Percentiles rank a stretch among this genome's conserved stretches.
phyloP scores from a whole-genome alignment of 2,113 vertebrate species.

The Atrichornis clamosus region DNA sequence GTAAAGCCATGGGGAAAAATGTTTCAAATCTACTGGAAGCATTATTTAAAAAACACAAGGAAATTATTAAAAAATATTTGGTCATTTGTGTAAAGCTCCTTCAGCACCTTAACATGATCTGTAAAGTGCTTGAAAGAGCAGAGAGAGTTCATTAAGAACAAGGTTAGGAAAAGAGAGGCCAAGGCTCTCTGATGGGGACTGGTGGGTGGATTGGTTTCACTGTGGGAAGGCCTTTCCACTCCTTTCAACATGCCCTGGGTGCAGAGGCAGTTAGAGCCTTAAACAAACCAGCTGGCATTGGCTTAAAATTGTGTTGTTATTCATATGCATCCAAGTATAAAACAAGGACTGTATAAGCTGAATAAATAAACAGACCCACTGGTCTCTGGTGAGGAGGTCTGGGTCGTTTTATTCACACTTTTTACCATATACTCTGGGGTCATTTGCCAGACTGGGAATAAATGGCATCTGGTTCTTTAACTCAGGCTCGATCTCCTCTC shows the following conservation, averaged over 20 bases:
- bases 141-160: not conserved
- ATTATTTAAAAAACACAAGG: not conserved
- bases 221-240: not conserved
- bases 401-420: conserved; percentile 55
- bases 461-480: conserved; percentile 39
- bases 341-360: conserved; percentile 46
- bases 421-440: not conserved
- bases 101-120: not conserved
- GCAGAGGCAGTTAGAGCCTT: not conserved
- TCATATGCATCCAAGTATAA: conserved; percentile 49
- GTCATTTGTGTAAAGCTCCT: not conserved
- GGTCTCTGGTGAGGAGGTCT: conserved; percentile 39
- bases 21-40: not conserved
- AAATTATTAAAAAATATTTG: not conserved
- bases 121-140: not conserved
- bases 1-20: not conserved
- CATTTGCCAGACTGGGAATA: conserved; percentile 53
- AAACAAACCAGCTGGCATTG: conserved; percentile 49
- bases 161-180: not conserved
- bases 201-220: not conserved
- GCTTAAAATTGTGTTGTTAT: conserved; percentile 46
- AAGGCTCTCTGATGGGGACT: not conserved
- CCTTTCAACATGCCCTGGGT: conserved; percentile 14
- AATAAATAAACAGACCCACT: conserved; percentile 56
- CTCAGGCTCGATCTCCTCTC: not conserved